These are phyloP conservation scores for Acrobasis consociella DNA, from an alignment of 2,888 invertebrate species.

Conservation along the genomic window DNA sequence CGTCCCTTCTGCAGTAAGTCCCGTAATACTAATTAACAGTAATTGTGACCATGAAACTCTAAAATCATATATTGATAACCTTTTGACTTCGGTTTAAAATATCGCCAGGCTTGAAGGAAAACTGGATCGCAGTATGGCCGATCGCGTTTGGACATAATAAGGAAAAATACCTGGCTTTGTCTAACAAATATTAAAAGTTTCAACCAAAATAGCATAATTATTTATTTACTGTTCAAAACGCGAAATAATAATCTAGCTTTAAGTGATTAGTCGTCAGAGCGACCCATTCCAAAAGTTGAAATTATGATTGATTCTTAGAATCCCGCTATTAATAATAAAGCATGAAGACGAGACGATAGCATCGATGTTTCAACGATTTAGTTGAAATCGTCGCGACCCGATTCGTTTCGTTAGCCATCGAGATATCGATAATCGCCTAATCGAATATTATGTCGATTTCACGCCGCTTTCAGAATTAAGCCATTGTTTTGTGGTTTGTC, in stretches of 20 bases:
- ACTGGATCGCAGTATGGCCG: conserved; percentile 8
- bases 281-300: conserved; percentile 6
- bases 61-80: too few species aligned
- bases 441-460: conserved; percentile 64
- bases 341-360: conserved; percentile 38
- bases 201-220: not conserved
- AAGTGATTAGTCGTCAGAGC: not conserved
- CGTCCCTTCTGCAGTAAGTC: too few species aligned
- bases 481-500: conserved; percentile 53
- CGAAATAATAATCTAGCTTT: not conserved
- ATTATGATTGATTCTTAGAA: conserved; percentile 17
- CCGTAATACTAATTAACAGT: too few species aligned
- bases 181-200: too few species aligned
- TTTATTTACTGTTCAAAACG: not conserved
- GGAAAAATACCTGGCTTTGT: too few species aligned
- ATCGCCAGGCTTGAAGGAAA: conserved; percentile 13
- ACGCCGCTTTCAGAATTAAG: conserved; percentile 61
- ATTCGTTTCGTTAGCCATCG: conserved; percentile 61
- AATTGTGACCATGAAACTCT: too few species aligned
- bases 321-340: not conserved
- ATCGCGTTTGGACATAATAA: too few species aligned
- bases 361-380: conserved; percentile 43
- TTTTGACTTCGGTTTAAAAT: conserved; percentile 19
- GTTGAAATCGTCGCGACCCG: conserved; percentile 42
- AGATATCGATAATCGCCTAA: conserved; percentile 46